These are phyloP conservation scores for Tridacna gigas DNA, from an alignment of 2,888 invertebrate species.

Conservation along the genomic window DNA sequence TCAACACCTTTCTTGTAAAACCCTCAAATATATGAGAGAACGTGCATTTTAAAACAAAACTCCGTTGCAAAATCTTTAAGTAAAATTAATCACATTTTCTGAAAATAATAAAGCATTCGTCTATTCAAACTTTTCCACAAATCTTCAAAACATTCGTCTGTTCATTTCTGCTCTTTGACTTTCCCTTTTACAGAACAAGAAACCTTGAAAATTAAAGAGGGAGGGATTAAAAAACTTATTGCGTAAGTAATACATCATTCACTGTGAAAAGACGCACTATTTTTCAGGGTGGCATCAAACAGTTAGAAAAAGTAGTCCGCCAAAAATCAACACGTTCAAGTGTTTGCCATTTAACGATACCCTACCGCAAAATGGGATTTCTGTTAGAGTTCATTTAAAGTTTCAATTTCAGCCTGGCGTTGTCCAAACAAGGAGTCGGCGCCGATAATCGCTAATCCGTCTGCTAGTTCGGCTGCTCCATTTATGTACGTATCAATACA, in stretches of 20 bases:
- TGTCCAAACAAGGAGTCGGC: slow-evolving; percentile 47
- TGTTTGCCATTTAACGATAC: slow-evolving; percentile 28
- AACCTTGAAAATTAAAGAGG: no score
- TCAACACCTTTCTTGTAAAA: no score
- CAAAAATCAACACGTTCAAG: slow-evolving; percentile 27
- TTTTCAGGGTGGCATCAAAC: slow-evolving; percentile 20
- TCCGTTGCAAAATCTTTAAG: no score
- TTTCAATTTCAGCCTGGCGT: slow-evolving; percentile 31
- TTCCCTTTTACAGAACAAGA: no score
- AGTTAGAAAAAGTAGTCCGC: slow-evolving; percentile 25
- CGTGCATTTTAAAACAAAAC: no score
- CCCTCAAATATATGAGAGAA: no score
- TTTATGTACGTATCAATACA: slow-evolving; percentile 18
- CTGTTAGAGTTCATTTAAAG: slow-evolving; percentile 22
- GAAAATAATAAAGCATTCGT: no score
- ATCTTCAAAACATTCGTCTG: no score
- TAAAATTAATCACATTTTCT: no score
- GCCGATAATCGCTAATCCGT: slow-evolving; percentile 39
- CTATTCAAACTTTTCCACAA: no score
- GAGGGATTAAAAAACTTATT: not conserved
- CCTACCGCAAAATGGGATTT: slow-evolving; percentile 29
- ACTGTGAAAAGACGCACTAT: slow-evolving; percentile 4
- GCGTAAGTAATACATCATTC: slow-evolving; percentile 23
- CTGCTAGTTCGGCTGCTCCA: slow-evolving; percentile 30
- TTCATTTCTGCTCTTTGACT: no score